Evolutionary conservation across 2,888 invertebrate species (phyloP).

Genomic region (Drosophila monieri): DNA sequence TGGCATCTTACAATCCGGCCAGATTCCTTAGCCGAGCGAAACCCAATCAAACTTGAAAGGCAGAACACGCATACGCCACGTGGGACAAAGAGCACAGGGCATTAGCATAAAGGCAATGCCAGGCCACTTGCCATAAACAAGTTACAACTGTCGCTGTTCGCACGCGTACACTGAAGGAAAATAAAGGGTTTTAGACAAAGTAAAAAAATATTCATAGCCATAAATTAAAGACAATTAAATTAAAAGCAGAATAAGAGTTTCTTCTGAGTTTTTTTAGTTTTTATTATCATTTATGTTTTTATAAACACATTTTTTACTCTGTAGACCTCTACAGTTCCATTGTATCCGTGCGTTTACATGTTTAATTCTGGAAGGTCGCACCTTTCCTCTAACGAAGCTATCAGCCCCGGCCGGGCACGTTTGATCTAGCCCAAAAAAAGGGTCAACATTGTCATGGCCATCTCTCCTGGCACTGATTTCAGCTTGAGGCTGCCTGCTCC

Average conservation of each 20-base stretch:
- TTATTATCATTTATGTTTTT: neutral
- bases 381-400: slow-evolving; percentile 48
- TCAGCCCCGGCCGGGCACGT: slow-evolving; percentile 38
- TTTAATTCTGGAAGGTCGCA: slow-evolving; percentile 66
- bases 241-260: too few relatives aligned
- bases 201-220: neutral
- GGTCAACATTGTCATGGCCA: slow-evolving; percentile 62
- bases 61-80: slow-evolving; percentile 56
- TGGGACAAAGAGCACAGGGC: slow-evolving; percentile 43
- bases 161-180: slow-evolving; percentile 15
- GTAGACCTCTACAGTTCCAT: slow-evolving; percentile 2
- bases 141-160: slow-evolving; percentile 47
- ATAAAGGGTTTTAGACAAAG: neutral
- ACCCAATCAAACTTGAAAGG: slow-evolving; percentile 38
- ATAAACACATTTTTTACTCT: neutral
- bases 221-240: neutral
- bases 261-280: too few relatives aligned
- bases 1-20: slow-evolving; percentile 8
- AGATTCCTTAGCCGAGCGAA: slow-evolving; percentile 5
- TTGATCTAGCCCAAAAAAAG: slow-evolving; percentile 56
- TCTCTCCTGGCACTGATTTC: slow-evolving; percentile 64
- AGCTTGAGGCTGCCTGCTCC: neutral
- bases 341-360: slow-evolving; percentile 54
- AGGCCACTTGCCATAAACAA: slow-evolving; percentile 48
- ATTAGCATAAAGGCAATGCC: slow-evolving; percentile 58